Conservation (phyloP, 2,797 vertebrate genomes). For the Synaphobranchus kaupii region DNA sequence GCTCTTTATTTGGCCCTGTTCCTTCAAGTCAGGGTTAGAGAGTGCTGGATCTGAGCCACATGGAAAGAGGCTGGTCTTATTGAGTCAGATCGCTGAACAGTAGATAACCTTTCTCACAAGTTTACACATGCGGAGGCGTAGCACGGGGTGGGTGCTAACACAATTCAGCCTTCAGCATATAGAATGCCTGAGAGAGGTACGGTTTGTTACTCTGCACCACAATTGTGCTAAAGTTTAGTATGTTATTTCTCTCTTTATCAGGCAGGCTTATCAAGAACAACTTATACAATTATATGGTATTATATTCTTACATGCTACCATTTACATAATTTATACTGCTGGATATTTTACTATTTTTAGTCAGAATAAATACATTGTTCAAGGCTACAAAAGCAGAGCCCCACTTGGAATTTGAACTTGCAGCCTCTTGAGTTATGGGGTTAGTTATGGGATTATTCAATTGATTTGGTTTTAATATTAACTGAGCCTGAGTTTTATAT, state of each 20-base stretch:
- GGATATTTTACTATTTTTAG: too few species aligned
- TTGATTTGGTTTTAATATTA: neutral
- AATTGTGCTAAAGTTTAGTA: neutral
- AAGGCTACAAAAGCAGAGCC: too few species aligned
- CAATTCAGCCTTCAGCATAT: neutral
- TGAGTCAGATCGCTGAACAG: slow-evolving; percentile 40
- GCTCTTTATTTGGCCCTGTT: slow-evolving; percentile 37
- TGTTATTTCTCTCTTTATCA: neutral
- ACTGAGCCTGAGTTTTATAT: neutral
- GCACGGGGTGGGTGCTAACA: neutral
- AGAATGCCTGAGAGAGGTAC: slow-evolving; percentile 19
- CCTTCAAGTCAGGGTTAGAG: slow-evolving; percentile 21
- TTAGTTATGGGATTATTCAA: neutral
- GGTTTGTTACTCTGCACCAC: neutral
- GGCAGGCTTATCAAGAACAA: neutral
- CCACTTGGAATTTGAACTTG: too few species aligned
- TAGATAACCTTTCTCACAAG: slow-evolving; percentile 44
- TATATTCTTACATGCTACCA: neutral
- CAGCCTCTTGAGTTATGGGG: too few species aligned
- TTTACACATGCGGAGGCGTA: slow-evolving; percentile 29
- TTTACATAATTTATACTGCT: too few species aligned
- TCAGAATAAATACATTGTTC: too few species aligned
- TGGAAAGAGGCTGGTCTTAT: slow-evolving; percentile 38
- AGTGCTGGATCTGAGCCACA: slow-evolving; percentile 43
- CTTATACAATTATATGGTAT: neutral